These are phyloP conservation scores for Eulemur albifrons DNA, from an alignment of 2,797 vertebrate genomes.

Conservation along the genomic window DNA sequence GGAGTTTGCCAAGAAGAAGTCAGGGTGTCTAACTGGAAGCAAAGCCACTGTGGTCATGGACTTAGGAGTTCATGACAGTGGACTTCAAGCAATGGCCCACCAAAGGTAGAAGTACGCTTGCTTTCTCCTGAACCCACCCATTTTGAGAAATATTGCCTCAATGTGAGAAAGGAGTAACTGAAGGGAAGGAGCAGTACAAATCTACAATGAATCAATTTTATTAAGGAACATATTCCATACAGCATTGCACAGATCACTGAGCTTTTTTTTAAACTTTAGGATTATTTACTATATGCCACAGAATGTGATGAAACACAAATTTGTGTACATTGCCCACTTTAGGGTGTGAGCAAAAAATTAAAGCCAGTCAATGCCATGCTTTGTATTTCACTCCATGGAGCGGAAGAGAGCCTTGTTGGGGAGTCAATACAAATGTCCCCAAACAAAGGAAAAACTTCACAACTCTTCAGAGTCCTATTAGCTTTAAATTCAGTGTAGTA, in stretches of 20 bases:
- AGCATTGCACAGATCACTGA: neutral
- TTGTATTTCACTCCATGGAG: neutral
- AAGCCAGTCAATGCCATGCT: neutral
- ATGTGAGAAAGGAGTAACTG: neutral
- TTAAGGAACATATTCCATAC: neutral
- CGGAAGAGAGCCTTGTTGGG: neutral
- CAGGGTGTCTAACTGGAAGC: neutral
- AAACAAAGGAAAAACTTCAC: neutral
- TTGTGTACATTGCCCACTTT: neutral
- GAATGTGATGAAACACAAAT: neutral
- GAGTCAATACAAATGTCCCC: neutral
- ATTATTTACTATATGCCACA: neutral
- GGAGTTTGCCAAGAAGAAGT: neutral
- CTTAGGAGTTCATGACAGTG: neutral
- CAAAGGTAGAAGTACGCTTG: neutral
- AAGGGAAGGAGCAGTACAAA: neutral
- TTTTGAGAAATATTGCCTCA: neutral
- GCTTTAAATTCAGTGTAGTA: neutral
- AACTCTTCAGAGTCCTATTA: neutral
- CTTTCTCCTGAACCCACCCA: neutral
- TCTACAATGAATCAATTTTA: neutral
- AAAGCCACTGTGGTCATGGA: neutral
- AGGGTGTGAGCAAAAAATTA: neutral
- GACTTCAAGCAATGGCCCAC: neutral
- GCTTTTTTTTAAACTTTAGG: neutral